A percentile compares a stretch with the other conserved stretches of the same genome.
Conservation (phyloP, 2,888 invertebrate species). For the Drosophila prostipennis region DNA sequence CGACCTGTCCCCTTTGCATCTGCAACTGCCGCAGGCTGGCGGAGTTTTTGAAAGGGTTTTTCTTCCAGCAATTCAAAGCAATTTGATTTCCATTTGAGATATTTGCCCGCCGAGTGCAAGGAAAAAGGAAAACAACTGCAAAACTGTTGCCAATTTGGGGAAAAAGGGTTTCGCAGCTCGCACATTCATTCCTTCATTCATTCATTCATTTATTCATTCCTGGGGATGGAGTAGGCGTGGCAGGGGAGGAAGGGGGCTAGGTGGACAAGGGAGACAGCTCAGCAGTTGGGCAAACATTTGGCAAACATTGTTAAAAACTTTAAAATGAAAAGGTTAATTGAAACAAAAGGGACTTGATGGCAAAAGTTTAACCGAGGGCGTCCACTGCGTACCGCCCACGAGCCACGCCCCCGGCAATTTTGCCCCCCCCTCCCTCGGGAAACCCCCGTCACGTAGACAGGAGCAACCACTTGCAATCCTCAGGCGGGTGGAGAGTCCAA, state of each 20-base stretch:
- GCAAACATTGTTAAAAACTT: conserved; percentile 78
- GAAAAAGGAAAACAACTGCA: conserved; percentile 31
- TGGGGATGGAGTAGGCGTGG: conserved; percentile 12
- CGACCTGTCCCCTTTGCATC: conserved; percentile 1
- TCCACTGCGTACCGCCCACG: conserved; percentile 60
- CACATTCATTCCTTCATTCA: conserved; percentile 13
- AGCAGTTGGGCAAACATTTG: conserved; percentile 58
- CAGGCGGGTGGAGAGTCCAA: conserved; percentile 39
- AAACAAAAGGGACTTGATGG: conserved; percentile 75
- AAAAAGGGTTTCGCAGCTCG: conserved; percentile 12
- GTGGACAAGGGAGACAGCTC: conserved; percentile 9
- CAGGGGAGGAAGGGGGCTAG: not conserved
- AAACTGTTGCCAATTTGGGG: conserved; percentile 60
- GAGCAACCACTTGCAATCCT: conserved; percentile 24
- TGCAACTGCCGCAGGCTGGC: conserved; percentile 16
- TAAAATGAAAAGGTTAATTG: conserved; percentile 78
- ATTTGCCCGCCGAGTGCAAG: conserved; percentile 32
- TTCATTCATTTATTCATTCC: not conserved
- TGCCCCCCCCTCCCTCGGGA: not conserved
- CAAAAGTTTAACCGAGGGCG: conserved; percentile 75
- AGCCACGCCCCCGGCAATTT: conserved; percentile 26
- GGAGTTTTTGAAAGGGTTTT: conserved; percentile 32
- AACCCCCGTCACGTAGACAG: conserved; percentile 7
- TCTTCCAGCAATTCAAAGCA: conserved; percentile 53
- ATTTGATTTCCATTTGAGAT: conserved; percentile 73